Percentiles rank a stretch among this genome's conserved stretches.
Evolutionary conservation across 2,113 vertebrate species (phyloP).

Genomic region (Macrotus californicus): DNA sequence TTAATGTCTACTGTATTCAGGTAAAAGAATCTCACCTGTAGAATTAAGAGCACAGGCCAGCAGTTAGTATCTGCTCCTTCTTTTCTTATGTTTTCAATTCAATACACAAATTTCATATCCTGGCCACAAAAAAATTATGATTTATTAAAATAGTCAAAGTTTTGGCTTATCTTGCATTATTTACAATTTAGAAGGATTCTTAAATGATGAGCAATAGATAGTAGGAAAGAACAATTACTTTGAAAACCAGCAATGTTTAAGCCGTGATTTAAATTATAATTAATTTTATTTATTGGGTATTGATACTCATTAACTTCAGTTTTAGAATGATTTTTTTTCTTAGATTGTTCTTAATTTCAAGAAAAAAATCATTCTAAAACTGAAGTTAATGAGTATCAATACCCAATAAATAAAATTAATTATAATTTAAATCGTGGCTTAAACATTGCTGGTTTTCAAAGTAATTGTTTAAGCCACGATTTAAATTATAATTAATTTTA

Average conservation of each 20-base stretch:
- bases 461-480: no score
- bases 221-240: not conserved
- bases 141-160: not conserved
- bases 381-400: not conserved
- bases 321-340: not conserved
- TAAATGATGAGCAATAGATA: not conserved
- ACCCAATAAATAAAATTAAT: not conserved
- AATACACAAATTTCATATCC: not conserved
- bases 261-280: not conserved
- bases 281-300: not conserved
- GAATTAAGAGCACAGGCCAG: not conserved
- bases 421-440: not conserved
- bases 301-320: not conserved
- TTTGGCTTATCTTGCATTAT: not conserved
- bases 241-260: not conserved
- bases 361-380: not conserved
- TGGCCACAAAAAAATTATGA: not conserved
- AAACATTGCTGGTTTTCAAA: not conserved
- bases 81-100: not conserved
- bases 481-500: no score
- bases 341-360: no score
- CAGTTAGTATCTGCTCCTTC: not conserved
- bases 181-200: not conserved
- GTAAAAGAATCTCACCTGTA: not conserved
- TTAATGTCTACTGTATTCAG: not conserved